phyloP scores from a whole-genome alignment of 1,140 invertebrate species.

The Apocrypta bakeri region DNA sequence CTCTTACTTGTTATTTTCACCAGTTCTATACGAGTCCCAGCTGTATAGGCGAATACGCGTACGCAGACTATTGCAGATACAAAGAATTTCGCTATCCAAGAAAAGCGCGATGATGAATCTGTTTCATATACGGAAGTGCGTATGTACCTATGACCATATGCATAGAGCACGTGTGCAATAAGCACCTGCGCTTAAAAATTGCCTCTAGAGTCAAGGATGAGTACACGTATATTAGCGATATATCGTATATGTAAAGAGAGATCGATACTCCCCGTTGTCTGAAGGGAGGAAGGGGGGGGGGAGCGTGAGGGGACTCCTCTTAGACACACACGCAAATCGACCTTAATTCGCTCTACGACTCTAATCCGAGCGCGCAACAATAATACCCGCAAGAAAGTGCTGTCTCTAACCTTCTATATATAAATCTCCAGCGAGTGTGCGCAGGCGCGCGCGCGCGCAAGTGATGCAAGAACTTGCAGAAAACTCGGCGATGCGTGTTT shows the following conservation, averaged over 20 bases:
- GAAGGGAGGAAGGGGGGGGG: no score
- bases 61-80: background rate
- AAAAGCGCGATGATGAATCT: no score
- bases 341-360: background rate
- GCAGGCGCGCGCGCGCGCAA: background rate
- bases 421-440: background rate
- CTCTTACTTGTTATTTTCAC: no score
- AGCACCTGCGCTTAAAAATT: background rate
- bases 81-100: background rate
- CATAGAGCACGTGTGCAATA: no score
- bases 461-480: conserved; percentile 23
- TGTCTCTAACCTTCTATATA: background rate
- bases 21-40: no score
- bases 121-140: background rate
- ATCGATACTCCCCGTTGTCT: background rate
- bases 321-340: background rate
- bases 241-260: background rate
- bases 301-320: no score
- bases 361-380: background rate
- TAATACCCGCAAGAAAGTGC: background rate
- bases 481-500: background rate
- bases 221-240: no score
- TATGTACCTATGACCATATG: no score
- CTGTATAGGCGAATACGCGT: no score
- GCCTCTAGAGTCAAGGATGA: background rate